Evolutionary conservation across 2,888 invertebrate species (phyloP).

Genomic region (Oligia latruncula): DNA sequence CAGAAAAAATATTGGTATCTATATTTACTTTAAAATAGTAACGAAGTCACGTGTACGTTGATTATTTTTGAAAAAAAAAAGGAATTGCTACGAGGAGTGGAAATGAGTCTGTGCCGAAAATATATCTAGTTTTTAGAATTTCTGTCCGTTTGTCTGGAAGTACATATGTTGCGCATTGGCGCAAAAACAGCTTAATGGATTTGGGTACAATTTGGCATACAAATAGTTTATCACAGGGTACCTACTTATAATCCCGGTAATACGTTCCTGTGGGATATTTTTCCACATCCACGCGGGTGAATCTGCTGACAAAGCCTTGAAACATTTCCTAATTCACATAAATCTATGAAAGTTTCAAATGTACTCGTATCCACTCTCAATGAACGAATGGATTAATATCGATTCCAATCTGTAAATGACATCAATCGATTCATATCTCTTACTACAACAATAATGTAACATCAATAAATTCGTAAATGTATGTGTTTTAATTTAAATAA

Average conservation of each 20-base stretch:
- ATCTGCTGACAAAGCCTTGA: not conserved
- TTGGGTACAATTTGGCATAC: not conserved
- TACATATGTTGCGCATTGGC: not conserved
- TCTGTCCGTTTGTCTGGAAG: not conserved
- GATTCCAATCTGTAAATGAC: conserved; percentile 39
- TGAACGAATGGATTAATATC: conserved; percentile 39
- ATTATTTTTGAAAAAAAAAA: not conserved
- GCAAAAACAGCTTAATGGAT: not conserved
- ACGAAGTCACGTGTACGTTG: too few species aligned
- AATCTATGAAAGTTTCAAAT: not conserved
- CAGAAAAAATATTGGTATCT: not conserved
- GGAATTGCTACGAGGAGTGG: not conserved
- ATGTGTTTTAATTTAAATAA: conserved; percentile 62
- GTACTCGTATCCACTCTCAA: conserved; percentile 6
- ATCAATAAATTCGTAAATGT: conserved; percentile 49
- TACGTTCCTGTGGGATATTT: not conserved
- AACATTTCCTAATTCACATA: not conserved
- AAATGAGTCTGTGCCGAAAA: not conserved
- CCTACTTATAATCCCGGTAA: not conserved
- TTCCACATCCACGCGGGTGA: not conserved
- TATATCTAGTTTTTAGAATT: not conserved
- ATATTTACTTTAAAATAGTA: too few species aligned
- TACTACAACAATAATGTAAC: conserved; percentile 31
- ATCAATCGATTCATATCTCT: conserved; percentile 34
- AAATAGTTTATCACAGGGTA: not conserved